phyloP scores from a whole-genome alignment of 2,888 invertebrate species.

The Pristionchus fissidentatus region DNA sequence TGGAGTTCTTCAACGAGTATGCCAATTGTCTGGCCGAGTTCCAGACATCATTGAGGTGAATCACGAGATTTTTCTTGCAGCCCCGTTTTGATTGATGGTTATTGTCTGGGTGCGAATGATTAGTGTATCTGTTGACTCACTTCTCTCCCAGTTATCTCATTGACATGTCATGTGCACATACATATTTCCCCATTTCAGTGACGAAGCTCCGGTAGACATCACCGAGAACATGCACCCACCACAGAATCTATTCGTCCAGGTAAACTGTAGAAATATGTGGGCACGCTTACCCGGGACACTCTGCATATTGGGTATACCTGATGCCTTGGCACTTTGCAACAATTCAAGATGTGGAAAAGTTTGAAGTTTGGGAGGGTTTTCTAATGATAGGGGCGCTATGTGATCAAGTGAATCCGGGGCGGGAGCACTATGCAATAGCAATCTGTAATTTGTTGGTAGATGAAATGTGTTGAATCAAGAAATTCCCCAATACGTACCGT shows the following conservation, averaged over 20 bases:
- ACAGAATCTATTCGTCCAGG: constrained; percentile 65
- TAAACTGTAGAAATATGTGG: background rate
- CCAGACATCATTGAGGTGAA: constrained; percentile 48
- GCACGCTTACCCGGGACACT: too few relatives aligned
- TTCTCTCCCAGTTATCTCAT: too few relatives aligned
- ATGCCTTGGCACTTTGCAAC: background rate
- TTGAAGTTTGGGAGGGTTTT: too few relatives aligned
- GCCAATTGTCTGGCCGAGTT: constrained; percentile 76
- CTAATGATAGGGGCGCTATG: too few relatives aligned
- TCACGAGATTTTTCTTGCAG: background rate
- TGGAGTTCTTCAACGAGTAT: constrained; percentile 90
- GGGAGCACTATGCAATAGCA: too few relatives aligned
- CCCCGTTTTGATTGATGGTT: background rate
- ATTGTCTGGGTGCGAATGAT: constrained; percentile 38
- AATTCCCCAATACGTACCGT: too few relatives aligned
- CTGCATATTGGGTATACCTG: background rate
- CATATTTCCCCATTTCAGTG: background rate
- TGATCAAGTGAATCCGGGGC: background rate
- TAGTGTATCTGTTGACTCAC: too few relatives aligned
- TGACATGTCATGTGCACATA: background rate
- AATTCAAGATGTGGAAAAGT: too few relatives aligned
- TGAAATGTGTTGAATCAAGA: too few relatives aligned
- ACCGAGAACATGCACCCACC: constrained; percentile 87
- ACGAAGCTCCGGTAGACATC: constrained; percentile 82
- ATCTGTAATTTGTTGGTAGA: too few relatives aligned